A percentile compares a stretch with the other conserved stretches of the same genome.
phyloP scores from a whole-genome alignment of 2,888 invertebrate species.

The Camptogramma bilineatum region DNA sequence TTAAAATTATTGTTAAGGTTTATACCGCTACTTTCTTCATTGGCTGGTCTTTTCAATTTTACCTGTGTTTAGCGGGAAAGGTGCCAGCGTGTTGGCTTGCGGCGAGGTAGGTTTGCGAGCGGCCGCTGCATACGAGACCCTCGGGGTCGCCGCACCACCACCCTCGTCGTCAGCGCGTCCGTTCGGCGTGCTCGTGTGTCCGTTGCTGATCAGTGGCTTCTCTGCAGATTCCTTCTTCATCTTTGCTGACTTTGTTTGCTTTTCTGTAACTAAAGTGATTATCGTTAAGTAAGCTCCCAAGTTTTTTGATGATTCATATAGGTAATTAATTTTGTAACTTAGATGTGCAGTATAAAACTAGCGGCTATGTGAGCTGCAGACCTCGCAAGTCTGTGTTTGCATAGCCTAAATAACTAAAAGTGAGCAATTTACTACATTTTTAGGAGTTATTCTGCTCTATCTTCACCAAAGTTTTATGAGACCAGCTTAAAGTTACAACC shows the following conservation, averaged over 20 bases:
- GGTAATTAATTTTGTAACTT: no score
- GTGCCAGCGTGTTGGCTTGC: conserved; percentile 65
- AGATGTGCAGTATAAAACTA: no score
- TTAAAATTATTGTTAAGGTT: no score
- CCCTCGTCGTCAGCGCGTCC: conserved; percentile 79
- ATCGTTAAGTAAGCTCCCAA: background rate
- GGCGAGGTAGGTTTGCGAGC: conserved; percentile 77
- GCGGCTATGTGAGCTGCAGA: no score
- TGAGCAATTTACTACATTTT: no score
- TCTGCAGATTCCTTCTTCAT: conserved; percentile 72
- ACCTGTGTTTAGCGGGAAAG: conserved; percentile 74
- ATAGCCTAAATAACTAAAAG: no score
- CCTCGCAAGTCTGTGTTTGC: no score
- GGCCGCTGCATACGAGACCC: conserved; percentile 78
- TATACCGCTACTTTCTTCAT: no score
- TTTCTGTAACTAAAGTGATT: conserved; percentile 66
- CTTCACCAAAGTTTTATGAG: no score
- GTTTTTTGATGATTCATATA: no score
- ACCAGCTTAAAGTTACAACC: no score
- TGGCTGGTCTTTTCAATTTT: conserved; percentile 8
- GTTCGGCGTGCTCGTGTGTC: conserved; percentile 74
- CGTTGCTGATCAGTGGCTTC: conserved; percentile 72
- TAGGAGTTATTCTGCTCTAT: no score
- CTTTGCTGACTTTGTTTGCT: conserved; percentile 71
- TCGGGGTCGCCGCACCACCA: conserved; percentile 67